Evolutionary conservation across 2,113 vertebrate species (phyloP).

Genomic region (Ovibos moschatus): DNA sequence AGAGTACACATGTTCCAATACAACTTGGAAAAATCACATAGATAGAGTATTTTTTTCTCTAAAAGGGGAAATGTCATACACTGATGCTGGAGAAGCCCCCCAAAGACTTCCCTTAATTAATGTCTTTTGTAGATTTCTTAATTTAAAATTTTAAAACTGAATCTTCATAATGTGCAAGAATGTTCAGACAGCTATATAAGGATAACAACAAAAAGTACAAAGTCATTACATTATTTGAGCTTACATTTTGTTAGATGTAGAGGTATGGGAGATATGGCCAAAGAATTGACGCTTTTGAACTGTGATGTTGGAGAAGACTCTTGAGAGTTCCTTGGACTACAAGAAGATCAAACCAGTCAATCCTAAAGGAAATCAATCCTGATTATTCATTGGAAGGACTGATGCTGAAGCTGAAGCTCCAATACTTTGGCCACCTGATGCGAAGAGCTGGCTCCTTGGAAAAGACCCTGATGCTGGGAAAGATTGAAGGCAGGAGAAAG

Average conservation of each 20-base stretch:
- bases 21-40: background rate
- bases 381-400: background rate
- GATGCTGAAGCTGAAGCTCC: background rate
- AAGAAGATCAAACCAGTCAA: background rate
- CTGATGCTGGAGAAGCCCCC: background rate
- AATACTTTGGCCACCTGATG: background rate
- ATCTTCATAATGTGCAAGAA: background rate
- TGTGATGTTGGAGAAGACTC: background rate
- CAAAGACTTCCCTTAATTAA: background rate
- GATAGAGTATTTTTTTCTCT: background rate
- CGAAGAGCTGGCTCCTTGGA: background rate
- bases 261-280: background rate
- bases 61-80: background rate
- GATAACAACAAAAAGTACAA: background rate
- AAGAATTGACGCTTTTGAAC: background rate
- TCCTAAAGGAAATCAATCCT: background rate
- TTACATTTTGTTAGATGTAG: background rate
- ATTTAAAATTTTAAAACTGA: background rate
- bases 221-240: background rate
- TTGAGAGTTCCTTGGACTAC: background rate
- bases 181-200: background rate
- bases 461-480: background rate
- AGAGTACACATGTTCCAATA: background rate
- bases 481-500: background rate
- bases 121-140: background rate